These are phyloP conservation scores for Aphelenchoides avenae DNA, from an alignment of 1,140 invertebrate genomes.

Conservation along the genomic window DNA sequence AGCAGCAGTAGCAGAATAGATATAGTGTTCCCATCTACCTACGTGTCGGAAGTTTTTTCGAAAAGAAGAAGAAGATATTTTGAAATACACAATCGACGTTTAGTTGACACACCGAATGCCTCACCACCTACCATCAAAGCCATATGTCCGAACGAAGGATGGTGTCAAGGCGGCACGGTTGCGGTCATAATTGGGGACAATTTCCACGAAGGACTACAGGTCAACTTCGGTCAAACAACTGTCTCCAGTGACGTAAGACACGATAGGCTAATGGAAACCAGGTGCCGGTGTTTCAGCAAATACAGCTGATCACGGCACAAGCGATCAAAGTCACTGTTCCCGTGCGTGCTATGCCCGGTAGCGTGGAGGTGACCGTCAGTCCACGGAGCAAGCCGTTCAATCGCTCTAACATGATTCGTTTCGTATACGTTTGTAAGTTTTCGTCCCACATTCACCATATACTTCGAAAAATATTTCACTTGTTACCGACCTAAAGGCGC, in stretches of 20 bases:
- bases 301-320: conserved; percentile 82
- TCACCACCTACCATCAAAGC: conserved; percentile 97
- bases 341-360: conserved; percentile 87
- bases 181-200: conserved; percentile 99
- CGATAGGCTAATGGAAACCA: not conserved
- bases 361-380: conserved; percentile 94
- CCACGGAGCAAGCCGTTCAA: conserved; percentile 95
- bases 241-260: conserved; percentile 92
- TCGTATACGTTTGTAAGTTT: conserved; percentile 96
- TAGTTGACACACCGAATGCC: too few species aligned
- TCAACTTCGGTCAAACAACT: conserved; percentile 94
- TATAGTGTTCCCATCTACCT: too few species aligned
- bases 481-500: conserved; percentile 96
- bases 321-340: conserved; percentile 97
- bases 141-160: conserved; percentile 95
- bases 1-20: too few species aligned
- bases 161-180: conserved; percentile 86
- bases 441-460: conserved; percentile 75
- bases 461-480: conserved; percentile 91
- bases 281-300: not conserved
- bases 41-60: too few species aligned
- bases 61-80: too few species aligned
- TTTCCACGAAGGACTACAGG: conserved; percentile 97
- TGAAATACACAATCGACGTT: too few species aligned
- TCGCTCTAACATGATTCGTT: conserved; percentile 95